A percentile compares a stretch with the other conserved stretches of the same genome.
Evolutionary conservation across 2,797 vertebrate species (phyloP).

Genomic region (Anniella stebbinsi): DNA sequence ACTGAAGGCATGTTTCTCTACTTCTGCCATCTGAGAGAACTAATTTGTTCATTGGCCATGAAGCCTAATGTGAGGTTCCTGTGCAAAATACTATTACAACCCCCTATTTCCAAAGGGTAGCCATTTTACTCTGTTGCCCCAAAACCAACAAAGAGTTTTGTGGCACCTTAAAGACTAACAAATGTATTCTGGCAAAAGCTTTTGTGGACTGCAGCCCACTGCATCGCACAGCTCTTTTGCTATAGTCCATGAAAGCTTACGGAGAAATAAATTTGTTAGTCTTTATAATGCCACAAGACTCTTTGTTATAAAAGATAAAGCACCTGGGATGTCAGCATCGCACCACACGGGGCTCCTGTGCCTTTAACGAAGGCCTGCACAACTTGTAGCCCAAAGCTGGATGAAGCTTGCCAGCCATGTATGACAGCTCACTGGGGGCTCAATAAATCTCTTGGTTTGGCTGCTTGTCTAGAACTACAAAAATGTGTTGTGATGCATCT

Average conservation of each 20-base stretch:
- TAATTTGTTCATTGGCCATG: background rate
- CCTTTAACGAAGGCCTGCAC: background rate
- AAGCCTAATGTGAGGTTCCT: background rate
- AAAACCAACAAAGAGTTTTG: no score
- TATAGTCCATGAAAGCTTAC: no score
- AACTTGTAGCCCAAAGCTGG: background rate
- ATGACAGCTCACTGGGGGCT: no score
- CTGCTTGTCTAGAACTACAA: background rate
- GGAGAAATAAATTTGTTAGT: no score
- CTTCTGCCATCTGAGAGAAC: background rate
- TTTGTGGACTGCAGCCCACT: no score
- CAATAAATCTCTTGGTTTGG: background rate
- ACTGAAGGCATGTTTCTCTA: background rate
- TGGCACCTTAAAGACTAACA: no score
- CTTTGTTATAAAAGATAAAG: background rate
- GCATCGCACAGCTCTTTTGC: no score
- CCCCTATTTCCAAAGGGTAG: background rate
- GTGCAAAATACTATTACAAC: background rate
- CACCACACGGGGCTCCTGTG: no score
- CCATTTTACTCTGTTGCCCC: no score
- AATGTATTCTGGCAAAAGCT: no score
- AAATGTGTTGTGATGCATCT: background rate
- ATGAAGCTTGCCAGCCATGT: background rate
- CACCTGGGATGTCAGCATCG: background rate
- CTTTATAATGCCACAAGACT: no score